Conservation (phyloP, 2,113 vertebrate genomes). For the Sialia sialis region DNA sequence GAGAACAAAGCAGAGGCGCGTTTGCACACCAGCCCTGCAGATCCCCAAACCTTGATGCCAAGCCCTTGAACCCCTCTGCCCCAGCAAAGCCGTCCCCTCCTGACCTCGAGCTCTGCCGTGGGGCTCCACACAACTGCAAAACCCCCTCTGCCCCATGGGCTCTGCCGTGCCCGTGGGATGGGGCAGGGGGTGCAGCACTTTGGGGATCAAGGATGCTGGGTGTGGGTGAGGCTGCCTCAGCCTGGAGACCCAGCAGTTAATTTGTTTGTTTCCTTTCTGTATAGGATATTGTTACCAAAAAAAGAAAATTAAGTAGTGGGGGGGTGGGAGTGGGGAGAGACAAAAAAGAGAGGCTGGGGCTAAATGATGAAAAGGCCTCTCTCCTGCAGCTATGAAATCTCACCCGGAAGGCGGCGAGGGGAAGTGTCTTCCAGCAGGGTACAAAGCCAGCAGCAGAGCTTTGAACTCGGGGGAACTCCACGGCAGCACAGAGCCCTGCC, state of each 20-base stretch:
- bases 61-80: not conserved
- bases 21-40: not conserved
- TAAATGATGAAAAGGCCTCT: conserved; percentile 22
- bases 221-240: conserved; percentile 8
- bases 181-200: not conserved
- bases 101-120: not conserved
- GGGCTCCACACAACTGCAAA: not conserved
- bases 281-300: conserved; percentile 49
- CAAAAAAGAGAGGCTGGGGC: not conserved
- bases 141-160: not conserved
- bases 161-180: not conserved
- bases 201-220: not conserved
- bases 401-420: conserved; percentile 27
- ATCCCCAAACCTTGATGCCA: not conserved
- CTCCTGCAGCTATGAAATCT: conserved; percentile 59
- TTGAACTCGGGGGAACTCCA: conserved; percentile 62
- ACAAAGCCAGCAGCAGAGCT: conserved; percentile 58
- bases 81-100: not conserved
- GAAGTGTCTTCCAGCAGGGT: conserved; percentile 43
- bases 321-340: fast-evolving
- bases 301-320: not conserved
- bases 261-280: conserved; percentile 45
- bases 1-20: not conserved
- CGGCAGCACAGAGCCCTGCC: not conserved
- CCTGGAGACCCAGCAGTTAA: not conserved